Base-by-base conservation (phyloP, 2,113 vertebrate species). In the Eupsittula cactorum region DNA sequence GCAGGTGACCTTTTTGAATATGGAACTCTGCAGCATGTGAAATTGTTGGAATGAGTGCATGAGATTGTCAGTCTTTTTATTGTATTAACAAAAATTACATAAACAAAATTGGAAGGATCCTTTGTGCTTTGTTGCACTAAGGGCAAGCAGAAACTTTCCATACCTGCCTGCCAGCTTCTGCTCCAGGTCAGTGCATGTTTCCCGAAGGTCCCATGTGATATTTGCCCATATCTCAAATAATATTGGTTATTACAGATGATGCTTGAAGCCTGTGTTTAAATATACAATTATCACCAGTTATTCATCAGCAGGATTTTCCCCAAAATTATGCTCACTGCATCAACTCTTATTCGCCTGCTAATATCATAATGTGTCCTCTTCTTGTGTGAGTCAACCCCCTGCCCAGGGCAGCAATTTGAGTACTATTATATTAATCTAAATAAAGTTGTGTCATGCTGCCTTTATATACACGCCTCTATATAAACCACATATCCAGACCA, bases 41-140 rank as follows among this genome's bases (percentile, higher is more conserved):
- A 13, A n/a, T 29, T 39, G 0, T 17, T 17, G n/a, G 33, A 46
- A 25, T 14, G 41, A 52, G 9, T 1, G 4, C 29, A 1, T 2
- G 13, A 25, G 23, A 63, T 7, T 19, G 4, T 63, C 24, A 4
- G 9, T 24, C 11, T 13, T 71, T 39, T 14, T 18, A 3, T 17
- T 67, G 76, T 15, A 16, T 21, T 52, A 49, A 13, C 9, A 13
- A 24, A 37, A 17, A 21, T 50, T n/a, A 9, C 33, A n/a, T 59
- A 35, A 59, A 35, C 33, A 35, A 59, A 59, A 35, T 35, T 24
- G 33, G 21, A 59, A 35, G 27, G 33, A 39, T 21, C 27, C 33
- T 27, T 53, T 5, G 68, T 55, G 28, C 59, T 27, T 24, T 15
- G 0, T 6, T 25, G 42, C 42, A 19, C 15, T 13, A 11, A 33